Percentiles rank a stretch among this genome's conserved stretches.
Evolutionary conservation across 2,888 invertebrate genomes (phyloP).

Genomic region (Steromphala cineraria): DNA sequence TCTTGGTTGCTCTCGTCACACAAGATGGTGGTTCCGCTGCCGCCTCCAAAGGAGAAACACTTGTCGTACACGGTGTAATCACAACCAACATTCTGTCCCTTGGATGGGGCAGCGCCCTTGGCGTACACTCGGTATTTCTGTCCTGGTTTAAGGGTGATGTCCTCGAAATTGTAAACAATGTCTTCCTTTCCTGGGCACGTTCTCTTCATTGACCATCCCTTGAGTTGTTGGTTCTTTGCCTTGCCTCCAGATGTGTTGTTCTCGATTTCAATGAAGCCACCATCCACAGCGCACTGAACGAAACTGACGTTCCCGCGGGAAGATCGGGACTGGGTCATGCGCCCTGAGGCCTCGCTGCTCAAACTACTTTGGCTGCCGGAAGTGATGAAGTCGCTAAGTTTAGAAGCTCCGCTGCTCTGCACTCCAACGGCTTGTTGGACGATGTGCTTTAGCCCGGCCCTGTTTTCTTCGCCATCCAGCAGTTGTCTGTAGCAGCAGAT

Average conservation of each 20-base stretch:
- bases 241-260: constrained; percentile 38
- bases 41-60: constrained; percentile 37
- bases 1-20: constrained; percentile 28
- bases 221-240: constrained; percentile 26
- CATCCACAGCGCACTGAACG: constrained; percentile 35
- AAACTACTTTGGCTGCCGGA: constrained; percentile 1
- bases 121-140: constrained; percentile 28
- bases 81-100: background rate
- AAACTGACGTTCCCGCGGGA: constrained; percentile 39
- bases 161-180: constrained; percentile 17
- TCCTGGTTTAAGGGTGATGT: constrained; percentile 23
- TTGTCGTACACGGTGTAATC: constrained; percentile 24
- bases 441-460: constrained; percentile 39
- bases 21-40: constrained; percentile 33
- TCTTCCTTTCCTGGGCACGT: background rate
- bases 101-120: constrained; percentile 18
- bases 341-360: constrained; percentile 40
- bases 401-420: constrained; percentile 39
- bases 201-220: constrained; percentile 7
- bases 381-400: constrained; percentile 45
- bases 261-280: constrained; percentile 37
- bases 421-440: constrained; percentile 49
- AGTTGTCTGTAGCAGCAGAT: constrained; percentile 78
- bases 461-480: constrained; percentile 77
- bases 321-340: constrained; percentile 41